Base-by-base conservation (phyloP, 2,888 invertebrate genomes). In the Artemia sinica region DNA sequence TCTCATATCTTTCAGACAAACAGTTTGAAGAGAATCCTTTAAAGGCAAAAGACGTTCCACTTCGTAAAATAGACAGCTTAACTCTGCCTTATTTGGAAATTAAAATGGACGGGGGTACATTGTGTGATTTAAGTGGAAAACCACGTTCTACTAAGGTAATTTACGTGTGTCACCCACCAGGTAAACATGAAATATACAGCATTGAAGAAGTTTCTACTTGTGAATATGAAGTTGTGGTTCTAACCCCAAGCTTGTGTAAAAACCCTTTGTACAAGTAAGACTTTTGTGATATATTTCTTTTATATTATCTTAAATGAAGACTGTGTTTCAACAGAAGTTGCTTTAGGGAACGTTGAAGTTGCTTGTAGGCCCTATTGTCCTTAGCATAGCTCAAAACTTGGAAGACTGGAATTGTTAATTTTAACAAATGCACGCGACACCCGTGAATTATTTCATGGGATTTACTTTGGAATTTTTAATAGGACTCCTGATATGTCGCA, bases 151-250 rank as follows among this genome's bases (percentile, higher is more conserved):
- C 92, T 0, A 84, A 84, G 75, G 85, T 95, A 3, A 81, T 88
- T 1, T 96, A 95, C 75, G 89, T 94, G 0, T 96, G 96, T 79
- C 90, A 88, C 75, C 83, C 84, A 6, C 87, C 89, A 74, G 90
- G 91, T 3, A 89, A 90, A 74, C 91, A 93, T 74, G 94, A 95
- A 76, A 86, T 96, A 3, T 91, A 89, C 76, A 90, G 91, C 0
- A 83, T 96, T 71, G 94, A 94, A 76, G 96, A 96, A 78, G 89
- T 86, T 0, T 88, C 91, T 0, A 92, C 91, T 0, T 97, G 97
- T 76, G 89, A 92, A 77, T 97, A 97, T 77, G 95, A 96, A 79
- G 86, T 86, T 3, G 85, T 96, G 13, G 88, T 97, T 13, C 80
- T 95, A 41, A 91, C 95, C 0, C 87, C 90, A 0, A 78, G 87